Conservation (phyloP, 2,113 vertebrate species). For the Tetrax tetrax region DNA sequence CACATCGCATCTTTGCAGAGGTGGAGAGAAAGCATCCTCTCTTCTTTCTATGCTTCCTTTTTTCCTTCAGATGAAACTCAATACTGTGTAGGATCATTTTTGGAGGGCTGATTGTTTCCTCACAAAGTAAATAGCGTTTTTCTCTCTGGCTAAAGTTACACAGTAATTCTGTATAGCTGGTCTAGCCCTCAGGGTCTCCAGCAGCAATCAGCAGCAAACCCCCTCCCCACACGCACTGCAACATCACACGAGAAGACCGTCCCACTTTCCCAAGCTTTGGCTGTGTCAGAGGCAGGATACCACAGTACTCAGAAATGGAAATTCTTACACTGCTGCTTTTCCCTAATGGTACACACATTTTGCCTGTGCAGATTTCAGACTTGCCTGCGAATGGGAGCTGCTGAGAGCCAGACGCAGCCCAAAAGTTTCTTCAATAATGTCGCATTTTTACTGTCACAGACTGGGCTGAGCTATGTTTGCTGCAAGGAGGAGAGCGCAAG, state of each 20-base stretch:
- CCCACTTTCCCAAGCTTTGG: background rate
- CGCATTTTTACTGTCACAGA: background rate
- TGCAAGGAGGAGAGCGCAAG: background rate
- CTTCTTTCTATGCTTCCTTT: background rate
- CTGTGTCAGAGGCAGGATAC: background rate
- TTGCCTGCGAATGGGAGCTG: background rate
- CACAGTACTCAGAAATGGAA: conserved; percentile 29
- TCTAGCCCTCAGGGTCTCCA: background rate
- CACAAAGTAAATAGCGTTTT: background rate
- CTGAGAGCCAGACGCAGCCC: background rate
- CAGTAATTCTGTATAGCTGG: background rate
- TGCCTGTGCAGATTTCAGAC: background rate
- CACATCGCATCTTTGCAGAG: accelerated
- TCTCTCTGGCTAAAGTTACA: background rate
- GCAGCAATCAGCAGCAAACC: background rate
- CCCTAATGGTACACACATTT: background rate
- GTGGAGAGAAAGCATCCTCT: background rate
- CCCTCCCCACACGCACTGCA: background rate
- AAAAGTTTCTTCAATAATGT: background rate
- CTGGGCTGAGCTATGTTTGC: background rate
- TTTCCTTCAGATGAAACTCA: background rate
- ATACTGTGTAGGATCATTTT: background rate
- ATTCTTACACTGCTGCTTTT: background rate
- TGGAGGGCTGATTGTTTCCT: background rate
- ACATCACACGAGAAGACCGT: background rate